A percentile compares a stretch with the other conserved stretches of the same genome.
These are phyloP conservation scores for Norana najaformis DNA, from an alignment of 2,888 invertebrate genomes.

Conservation along the genomic window DNA sequence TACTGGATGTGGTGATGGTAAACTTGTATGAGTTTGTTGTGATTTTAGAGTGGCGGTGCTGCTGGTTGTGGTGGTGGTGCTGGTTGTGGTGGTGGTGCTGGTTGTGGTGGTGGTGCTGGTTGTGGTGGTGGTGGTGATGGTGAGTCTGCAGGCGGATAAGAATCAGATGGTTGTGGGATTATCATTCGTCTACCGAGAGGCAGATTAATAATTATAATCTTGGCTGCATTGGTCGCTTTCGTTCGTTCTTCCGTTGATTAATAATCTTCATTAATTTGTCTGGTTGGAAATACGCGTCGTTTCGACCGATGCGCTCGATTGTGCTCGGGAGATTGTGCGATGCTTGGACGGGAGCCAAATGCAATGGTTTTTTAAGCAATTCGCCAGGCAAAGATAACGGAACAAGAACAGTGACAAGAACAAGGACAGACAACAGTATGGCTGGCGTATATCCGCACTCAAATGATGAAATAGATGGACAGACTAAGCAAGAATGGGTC, in stretches of 20 bases:
- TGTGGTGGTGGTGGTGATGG: no score
- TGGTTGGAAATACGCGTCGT: neutral
- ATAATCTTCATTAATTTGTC: neutral
- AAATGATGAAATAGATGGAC: neutral
- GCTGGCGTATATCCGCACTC: neutral
- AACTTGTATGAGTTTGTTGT: no score
- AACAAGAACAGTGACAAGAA: neutral
- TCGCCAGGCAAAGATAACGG: neutral
- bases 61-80: no score
- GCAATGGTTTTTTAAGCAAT: neutral
- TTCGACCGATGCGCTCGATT: neutral
- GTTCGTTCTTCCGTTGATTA: neutral
- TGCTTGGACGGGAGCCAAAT: neutral
- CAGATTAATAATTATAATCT: neutral
- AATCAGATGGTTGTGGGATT: neutral
- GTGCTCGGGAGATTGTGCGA: neutral
- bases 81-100: no score
- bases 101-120: no score
- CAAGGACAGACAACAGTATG: constrained; percentile 1
- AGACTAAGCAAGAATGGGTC: neutral
- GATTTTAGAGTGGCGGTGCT: no score
- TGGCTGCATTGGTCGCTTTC: neutral
- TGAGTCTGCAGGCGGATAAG: no score
- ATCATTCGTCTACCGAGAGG: neutral
- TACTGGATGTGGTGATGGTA: no score